Conservation (phyloP, 2,888 invertebrate genomes). For the Drosophila hamatofila region DNA sequence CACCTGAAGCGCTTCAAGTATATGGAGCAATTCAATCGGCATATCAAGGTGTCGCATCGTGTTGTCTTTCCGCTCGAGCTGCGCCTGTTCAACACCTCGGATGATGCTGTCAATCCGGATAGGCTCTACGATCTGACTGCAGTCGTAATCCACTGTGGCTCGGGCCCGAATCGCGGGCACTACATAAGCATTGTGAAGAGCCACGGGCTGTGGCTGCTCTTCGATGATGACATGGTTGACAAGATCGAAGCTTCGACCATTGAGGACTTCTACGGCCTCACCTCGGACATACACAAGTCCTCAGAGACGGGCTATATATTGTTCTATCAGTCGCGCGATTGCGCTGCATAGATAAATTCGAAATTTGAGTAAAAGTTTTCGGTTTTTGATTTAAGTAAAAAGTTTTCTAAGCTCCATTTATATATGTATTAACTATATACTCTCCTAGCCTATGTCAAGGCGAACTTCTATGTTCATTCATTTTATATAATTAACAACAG, state of each 20-base stretch:
- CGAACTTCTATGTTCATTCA: background rate
- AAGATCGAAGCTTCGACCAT: conserved; percentile 99
- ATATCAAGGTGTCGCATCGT: conserved; percentile 99
- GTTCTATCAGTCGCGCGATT: conserved; percentile 98
- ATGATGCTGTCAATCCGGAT: conserved; percentile 99
- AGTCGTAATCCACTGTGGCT: conserved; percentile 99
- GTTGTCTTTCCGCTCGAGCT: conserved; percentile 99
- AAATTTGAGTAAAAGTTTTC: conserved; percentile 1
- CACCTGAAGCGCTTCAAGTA: conserved; percentile 98
- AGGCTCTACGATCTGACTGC: conserved; percentile 99
- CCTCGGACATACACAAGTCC: conserved; percentile 99
- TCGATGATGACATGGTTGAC: conserved; percentile 99
- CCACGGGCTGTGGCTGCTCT: conserved; percentile 99
- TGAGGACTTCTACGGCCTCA: conserved; percentile 99
- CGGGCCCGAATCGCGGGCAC: conserved; percentile 99
- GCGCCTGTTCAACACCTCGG: conserved; percentile 98
- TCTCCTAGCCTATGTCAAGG: background rate
- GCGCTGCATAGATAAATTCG: conserved; percentile 83
- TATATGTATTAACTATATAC: background rate
- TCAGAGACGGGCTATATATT: conserved; percentile 99
- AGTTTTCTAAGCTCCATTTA: conserved; percentile 18
- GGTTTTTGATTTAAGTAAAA: conserved; percentile 18
- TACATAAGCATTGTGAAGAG: conserved; percentile 99
- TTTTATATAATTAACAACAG: conserved; percentile 17
- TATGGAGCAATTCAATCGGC: conserved; percentile 99